phyloP scores from a whole-genome alignment of 2,888 invertebrate genomes.

The Rhorus exstirpatorius region DNA sequence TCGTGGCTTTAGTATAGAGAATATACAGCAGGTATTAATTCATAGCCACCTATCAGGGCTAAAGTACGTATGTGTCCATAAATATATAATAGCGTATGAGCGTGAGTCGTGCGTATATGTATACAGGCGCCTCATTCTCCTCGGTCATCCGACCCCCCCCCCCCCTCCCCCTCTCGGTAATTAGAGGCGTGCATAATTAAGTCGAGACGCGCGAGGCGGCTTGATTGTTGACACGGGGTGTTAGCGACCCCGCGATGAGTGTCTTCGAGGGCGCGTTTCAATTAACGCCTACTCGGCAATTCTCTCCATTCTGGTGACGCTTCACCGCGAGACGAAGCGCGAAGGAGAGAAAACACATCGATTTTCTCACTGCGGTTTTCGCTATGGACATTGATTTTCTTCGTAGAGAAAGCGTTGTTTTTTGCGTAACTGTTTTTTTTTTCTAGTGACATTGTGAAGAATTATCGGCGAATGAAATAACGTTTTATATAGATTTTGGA shows the following conservation, averaged over 20 bases:
- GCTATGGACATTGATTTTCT: too few species aligned
- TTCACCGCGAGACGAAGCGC: neutral
- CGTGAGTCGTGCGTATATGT: slow-evolving; percentile 44
- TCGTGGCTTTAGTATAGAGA: slow-evolving; percentile 46
- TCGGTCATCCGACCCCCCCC: slow-evolving; percentile 40
- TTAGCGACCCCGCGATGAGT: slow-evolving; percentile 83
- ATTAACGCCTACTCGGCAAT: slow-evolving; percentile 79
- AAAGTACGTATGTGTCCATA: slow-evolving; percentile 42
- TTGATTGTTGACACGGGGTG: slow-evolving; percentile 83
- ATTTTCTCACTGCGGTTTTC: slow-evolving; percentile 28
- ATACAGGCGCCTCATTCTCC: slow-evolving; percentile 66
- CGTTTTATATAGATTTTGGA: too few species aligned
- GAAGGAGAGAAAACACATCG: slow-evolving; percentile 23
- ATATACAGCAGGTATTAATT: slow-evolving; percentile 59
- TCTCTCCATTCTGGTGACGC: slow-evolving; percentile 41
- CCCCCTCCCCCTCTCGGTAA: slow-evolving; percentile 75
- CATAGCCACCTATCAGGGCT: slow-evolving; percentile 18
- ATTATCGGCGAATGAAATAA: too few species aligned
- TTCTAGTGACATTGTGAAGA: too few species aligned
- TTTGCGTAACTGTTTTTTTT: too few species aligned
- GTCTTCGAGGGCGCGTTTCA: slow-evolving; percentile 84
- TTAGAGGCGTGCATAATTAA: slow-evolving; percentile 86
- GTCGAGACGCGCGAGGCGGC: slow-evolving; percentile 62
- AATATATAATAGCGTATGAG: slow-evolving; percentile 37
- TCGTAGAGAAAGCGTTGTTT: too few species aligned